phyloP scores from a whole-genome alignment of 1,140 invertebrate genomes.

The Pachyrhynchus sulphureomaculatus region DNA sequence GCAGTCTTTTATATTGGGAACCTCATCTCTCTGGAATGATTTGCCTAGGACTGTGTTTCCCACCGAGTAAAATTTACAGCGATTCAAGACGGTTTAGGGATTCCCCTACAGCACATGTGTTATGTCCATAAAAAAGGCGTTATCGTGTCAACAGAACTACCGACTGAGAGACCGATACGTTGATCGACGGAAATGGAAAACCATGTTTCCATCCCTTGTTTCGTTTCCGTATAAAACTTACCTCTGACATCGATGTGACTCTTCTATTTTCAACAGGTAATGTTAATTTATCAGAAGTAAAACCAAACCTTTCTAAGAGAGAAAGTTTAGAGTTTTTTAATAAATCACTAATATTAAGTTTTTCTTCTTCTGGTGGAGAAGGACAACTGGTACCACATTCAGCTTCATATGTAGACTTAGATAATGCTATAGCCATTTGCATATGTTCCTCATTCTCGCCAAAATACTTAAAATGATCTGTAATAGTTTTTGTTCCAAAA shows the following conservation, averaged over 20 bases:
- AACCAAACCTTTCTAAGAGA: conserved; percentile 45
- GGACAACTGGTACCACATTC: conserved; percentile 35
- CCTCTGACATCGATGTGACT: neutral
- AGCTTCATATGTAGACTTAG: conserved; percentile 52
- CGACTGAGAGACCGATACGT: no score
- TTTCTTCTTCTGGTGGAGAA: conserved; percentile 7
- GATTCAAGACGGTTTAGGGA: no score
- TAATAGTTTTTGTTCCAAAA: conserved; percentile 32
- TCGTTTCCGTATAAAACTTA: no score
- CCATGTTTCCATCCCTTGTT: no score
- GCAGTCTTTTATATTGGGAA: no score
- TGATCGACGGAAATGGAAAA: no score
- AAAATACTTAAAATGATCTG: conserved; percentile 32
- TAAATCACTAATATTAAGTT: conserved; percentile 12
- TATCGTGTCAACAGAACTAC: no score
- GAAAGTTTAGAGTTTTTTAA: conserved; percentile 20
- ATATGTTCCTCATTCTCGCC: conserved; percentile 59
- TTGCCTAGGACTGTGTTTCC: no score
- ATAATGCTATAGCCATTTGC: conserved; percentile 58
- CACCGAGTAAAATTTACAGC: no score
- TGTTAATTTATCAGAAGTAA: conserved; percentile 43
- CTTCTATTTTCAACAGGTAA: conserved; percentile 39
- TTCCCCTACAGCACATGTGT: no score
- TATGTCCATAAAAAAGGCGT: no score
- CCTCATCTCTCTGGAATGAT: no score